Evolutionary conservation across 1,140 invertebrate species (phyloP).

Genomic region (Bombus turneri): DNA sequence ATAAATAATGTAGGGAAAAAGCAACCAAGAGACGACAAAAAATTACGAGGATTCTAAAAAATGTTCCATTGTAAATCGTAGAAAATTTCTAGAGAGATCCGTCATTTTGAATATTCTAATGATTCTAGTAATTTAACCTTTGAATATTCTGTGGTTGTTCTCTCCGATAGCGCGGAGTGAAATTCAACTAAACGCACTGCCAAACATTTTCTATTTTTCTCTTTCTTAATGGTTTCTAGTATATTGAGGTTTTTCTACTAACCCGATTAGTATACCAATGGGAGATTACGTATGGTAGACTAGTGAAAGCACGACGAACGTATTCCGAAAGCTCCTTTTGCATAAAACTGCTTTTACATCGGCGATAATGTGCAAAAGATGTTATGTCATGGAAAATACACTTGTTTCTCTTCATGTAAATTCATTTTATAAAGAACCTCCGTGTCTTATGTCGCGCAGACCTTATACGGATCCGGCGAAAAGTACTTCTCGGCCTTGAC

Average conservation of each 20-base stretch:
- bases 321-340: not conserved
- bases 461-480: not conserved
- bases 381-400: not conserved
- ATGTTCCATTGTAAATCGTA: too few relatives aligned
- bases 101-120: too few relatives aligned
- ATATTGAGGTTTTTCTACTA: not conserved
- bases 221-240: not conserved
- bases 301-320: not conserved
- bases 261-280: not conserved
- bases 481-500: slow-evolving; percentile 5
- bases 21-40: too few relatives aligned
- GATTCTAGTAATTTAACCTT: too few relatives aligned
- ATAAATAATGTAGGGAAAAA: too few relatives aligned
- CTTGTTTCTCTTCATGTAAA: not conserved
- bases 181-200: not conserved
- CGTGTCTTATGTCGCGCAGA: not conserved
- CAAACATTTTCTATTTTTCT: not conserved
- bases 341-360: not conserved
- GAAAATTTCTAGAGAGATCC: too few relatives aligned
- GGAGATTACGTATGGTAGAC: not conserved
- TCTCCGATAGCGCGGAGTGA: too few relatives aligned
- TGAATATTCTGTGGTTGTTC: too few relatives aligned
- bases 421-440: not conserved
- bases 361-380: not conserved
- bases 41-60: too few relatives aligned